Base-by-base conservation (phyloP, 2,888 invertebrate genomes). In the Drepana falcataria region DNA sequence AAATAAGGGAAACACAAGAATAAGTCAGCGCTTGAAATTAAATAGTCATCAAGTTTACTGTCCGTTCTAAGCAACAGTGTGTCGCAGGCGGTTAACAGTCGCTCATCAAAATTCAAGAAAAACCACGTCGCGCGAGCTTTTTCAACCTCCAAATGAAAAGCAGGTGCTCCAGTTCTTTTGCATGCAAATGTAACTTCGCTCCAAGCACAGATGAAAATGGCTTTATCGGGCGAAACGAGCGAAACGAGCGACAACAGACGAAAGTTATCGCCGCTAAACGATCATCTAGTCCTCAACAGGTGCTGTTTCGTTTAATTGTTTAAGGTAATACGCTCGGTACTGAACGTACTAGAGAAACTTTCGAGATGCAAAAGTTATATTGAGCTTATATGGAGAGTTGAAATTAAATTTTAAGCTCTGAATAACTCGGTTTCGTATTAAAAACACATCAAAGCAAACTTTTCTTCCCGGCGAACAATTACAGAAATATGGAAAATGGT, bases 21-120 rank as follows among this genome's bases (percentile, higher is more conserved):
- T 21, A 21, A 21, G 21, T 21, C 21, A 21, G 21, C 21, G 21
- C 21, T 21, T 21, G 21, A 21, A 21, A 21, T 21, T 21, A 21
- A 21, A 21, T 21, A 21, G 21, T 21, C 21, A 21, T 21, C 21
- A 21, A 21, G 21, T 21, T 21, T 51, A 3, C 35, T 48, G 7
- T 1, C 35, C 5, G 44, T 44, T 4, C 55, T 3, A 2, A 1
- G 2, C n/a, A 1, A 0, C 61, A 35, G 54, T 66, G 56, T 55
- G 63, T 65, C 53, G n/a, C 53, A n/a, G 9, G 2, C 44, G 35
- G 57, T 52, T 56, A 55, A 52, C 47, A 35, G 37, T 47, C 48
- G 55, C 65, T 68, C 66, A 71, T 71, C 64, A 69, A 59, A 68
- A 68, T 69, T 68, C 69, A 69, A 58, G 61, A 68, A 68, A 64